Evolutionary conservation across 2,888 invertebrate genomes (phyloP).

Genomic region (Melinopterus prodromus): DNA sequence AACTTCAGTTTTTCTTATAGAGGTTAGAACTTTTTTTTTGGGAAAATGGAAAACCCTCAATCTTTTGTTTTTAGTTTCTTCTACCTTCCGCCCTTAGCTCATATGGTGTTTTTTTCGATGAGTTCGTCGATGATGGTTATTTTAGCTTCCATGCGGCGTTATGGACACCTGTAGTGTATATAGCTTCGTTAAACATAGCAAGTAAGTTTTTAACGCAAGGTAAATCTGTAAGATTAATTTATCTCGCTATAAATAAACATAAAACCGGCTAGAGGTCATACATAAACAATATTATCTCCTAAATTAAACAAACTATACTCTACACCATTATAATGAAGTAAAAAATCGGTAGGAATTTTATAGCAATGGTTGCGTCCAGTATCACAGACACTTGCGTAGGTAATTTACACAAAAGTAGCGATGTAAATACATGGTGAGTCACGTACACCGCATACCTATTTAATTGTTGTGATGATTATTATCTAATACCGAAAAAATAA

Average conservation of each 20-base stretch:
- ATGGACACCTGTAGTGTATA: constrained; percentile 37
- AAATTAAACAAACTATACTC: constrained; percentile 12
- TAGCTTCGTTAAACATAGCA: constrained; percentile 34
- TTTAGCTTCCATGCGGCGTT: constrained; percentile 33
- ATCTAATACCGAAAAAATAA: background rate
- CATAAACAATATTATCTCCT: constrained; percentile 26
- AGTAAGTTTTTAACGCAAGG: constrained; percentile 33
- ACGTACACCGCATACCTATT: background rate
- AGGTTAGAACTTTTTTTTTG: constrained; percentile 27
- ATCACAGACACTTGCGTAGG: background rate
- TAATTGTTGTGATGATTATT: background rate
- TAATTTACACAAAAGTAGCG: background rate
- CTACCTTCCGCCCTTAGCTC: constrained; percentile 34
- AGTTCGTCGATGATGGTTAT: constrained; percentile 34
- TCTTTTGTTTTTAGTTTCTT: constrained; percentile 34
- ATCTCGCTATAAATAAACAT: constrained; percentile 6
- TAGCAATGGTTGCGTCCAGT: background rate
- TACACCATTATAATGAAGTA: background rate
- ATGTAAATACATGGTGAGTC: background rate
- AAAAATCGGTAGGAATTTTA: too few relatives aligned
- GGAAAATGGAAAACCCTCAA: constrained; percentile 19
- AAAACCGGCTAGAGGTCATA: constrained; percentile 14
- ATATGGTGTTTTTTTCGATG: constrained; percentile 37
- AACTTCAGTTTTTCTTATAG: constrained; percentile 34
- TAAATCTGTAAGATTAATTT: background rate